Base-by-base conservation (phyloP, 2,113 vertebrate genomes). In the Smithornis capensis region DNA sequence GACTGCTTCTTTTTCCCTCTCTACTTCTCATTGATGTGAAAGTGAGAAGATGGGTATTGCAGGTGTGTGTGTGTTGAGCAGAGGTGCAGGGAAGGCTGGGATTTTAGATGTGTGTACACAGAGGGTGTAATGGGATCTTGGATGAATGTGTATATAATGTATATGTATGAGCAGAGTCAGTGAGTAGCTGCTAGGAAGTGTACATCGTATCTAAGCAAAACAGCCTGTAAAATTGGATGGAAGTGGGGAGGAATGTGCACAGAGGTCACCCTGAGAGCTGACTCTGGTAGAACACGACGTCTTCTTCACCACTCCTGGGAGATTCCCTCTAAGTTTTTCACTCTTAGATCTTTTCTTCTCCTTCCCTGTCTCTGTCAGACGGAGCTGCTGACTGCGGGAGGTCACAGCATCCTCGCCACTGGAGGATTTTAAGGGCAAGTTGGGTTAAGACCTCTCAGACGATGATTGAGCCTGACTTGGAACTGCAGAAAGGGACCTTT, bases 401-500 rank as follows among this genome's bases (percentile, higher is more conserved):
- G 80, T 92, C 80, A 64, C 0, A 0, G 47, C 88, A 77, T 80
- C 76, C 68, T 90, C 1, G 0, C 45, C 87, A 44, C 53, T 47
- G 87, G 47, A 49, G 70, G 65, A 57, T 92, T 93, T 90, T 88
- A 57, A 53, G 42, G 85, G 23, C 50, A 28, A 0, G 0, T 29
- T 62, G 55, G 59, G 42, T 83, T 74, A 63, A 91, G 33, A 65
- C n/a, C 33, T 87, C 68, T 92, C 19, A 35, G 52, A 55, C 64
- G 65, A 37, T 47, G 52, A 49, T 3, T 59, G 40, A 87, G 73
- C 64, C 44, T 52, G 15, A 37, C 64, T 87, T 82, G 83, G 69
- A 69, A 7, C 64, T 69, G 70, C 75, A 88, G 67, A 44, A 86
- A 55, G 44, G 86, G 79, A 67, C 91, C 29, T 33, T 95, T 82